Evolutionary conservation across 1,140 invertebrate species (phyloP), one percentile per base, ranked within the genome.

Genomic region (Trissolcus basalis): DNA sequence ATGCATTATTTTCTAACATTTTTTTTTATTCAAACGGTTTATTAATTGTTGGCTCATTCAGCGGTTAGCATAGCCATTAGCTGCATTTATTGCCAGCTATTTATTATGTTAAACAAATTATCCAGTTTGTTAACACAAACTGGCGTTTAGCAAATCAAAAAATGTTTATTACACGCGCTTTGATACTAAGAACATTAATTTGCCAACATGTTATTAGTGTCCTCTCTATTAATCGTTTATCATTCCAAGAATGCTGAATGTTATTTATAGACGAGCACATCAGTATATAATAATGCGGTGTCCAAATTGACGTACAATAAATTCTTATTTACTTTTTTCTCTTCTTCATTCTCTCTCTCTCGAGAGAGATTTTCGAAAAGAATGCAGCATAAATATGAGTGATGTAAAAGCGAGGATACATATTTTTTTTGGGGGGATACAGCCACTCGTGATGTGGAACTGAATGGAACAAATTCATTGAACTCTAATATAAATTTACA

Each of bases 151-250:
- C 9, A n/a, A 33, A 16, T 54, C 35, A 16, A 27, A 27, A 39
- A 39, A 39, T 39, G 2, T 9, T 39, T 9, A 9, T n/a, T 11
- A 39, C 36, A 4, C 10, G 41, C 16, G 8, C 41, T 16, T 63
- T 51, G 15, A 16, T 44, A 63, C 48, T 53, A 35, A 13, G 49
- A 16, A 53, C 19, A 45, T n/a, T 54, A 64, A 47, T 53, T 64
- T 54, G 54, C 43, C 43, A 49, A 50, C 58, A 44, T 32, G 36
- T 41, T 14, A 61, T 61, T 61, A 44, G 36, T 61, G 39, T 61
- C 48, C 59, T 61, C 48, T 53, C 49, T 3, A 3, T 51, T 53
- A 51, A 61, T 61, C 59, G 48, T 61, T 61, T 61, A 61, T 51
- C 48, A 51, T 61, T 61, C 10, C 19, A 43, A 51, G 59, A 61